Evolutionary conservation across 2,888 invertebrate genomes (phyloP), one percentile per base, ranked within the genome.

Genomic region (Nycteola revayana): DNA sequence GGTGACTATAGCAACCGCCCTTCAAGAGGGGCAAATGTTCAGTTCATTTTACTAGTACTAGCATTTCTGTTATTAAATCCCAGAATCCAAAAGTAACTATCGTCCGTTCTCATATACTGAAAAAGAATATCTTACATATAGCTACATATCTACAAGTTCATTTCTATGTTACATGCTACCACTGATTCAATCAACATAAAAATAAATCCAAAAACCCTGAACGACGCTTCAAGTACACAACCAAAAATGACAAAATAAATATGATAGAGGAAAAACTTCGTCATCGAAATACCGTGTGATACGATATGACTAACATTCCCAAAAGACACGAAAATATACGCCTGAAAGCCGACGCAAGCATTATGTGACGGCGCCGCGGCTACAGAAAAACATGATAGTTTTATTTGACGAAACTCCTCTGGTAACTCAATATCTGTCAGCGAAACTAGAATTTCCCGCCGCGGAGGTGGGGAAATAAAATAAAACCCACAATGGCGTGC

Each of bases 371-470:
- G 40, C 40, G 43, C 28, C 35, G 30, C 8, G 26, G 28, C 32
- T 40, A 47, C 47, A 47, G 50, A 62, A 66, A n/a, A 72, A 74
- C 57, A 61, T 58, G 52, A 47, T 64, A 57, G 61, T 74, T 75
- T 75, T 78, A 78, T 78, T 75, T 68, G 65, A 63, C 66, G 68
- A 70, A 75, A 72, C 71, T 65, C 68, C 41, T 42, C 45, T 55
- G 59, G 75, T 79, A 80, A 80, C 78, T 78, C 75, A 76, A 81
- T 81, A 81, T 75, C 64, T 74, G 75, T 75, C 75, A 73, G 63
- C 68, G 66, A 75, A 78, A 78, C 77, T 74, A 68, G 67, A 70
- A 79, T 79, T 79, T 79, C 73, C 74, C 72, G 58, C 60, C 58
- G 66, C 67, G 64, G 60, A 65, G 68, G 66, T 66, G 56, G 48